A percentile compares a stretch with the other conserved stretches of the same genome.
Evolutionary conservation across 1,140 invertebrate species (phyloP).

Genomic region (Drosophila ohnishii): DNA sequence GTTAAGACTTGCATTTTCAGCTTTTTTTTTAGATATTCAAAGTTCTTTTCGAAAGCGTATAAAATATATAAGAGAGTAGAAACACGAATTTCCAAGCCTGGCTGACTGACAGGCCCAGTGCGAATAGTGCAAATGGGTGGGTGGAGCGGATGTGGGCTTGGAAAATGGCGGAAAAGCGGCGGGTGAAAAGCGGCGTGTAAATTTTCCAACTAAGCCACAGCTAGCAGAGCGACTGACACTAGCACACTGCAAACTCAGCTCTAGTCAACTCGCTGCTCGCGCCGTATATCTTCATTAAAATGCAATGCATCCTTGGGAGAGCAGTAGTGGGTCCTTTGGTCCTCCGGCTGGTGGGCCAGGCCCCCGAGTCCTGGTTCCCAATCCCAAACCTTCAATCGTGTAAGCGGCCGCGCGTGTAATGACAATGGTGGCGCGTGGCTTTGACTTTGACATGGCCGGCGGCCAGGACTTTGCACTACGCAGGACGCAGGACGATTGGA

Average conservation of each 20-base stretch:
- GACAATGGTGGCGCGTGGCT: conserved; percentile 76
- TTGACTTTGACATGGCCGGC: conserved; percentile 75
- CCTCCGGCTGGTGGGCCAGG: conserved; percentile 1
- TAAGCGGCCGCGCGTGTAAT: conserved; percentile 79
- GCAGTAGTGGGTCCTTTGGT: conserved; percentile 18
- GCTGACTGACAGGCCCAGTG: conserved; percentile 35
- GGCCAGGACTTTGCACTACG: conserved; percentile 30
- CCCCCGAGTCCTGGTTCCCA: conserved; percentile 17
- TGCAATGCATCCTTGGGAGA: conserved; percentile 72
- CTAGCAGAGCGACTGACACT: conserved; percentile 47
- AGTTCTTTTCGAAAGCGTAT: not conserved
- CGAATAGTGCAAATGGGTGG: conserved; percentile 5
- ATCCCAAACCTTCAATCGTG: conserved; percentile 62
- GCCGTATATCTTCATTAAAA: conserved; percentile 78
- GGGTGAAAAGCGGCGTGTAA: conserved; percentile 35
- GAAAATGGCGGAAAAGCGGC: conserved; percentile 23
- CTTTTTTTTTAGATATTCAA: not conserved
- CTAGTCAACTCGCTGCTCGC: conserved; percentile 32
- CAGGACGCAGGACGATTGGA: not conserved
- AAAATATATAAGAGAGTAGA: conserved; percentile 22
- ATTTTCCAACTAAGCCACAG: conserved; percentile 68
- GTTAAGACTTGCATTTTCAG: not conserved
- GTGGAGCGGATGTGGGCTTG: not conserved
- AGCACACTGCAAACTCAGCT: conserved; percentile 19
- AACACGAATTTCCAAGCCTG: conserved; percentile 26